Evolutionary conservation across 2,888 invertebrate genomes (phyloP), one percentile per base, ranked within the genome.

Genomic region (Sarcophaga variegata): DNA sequence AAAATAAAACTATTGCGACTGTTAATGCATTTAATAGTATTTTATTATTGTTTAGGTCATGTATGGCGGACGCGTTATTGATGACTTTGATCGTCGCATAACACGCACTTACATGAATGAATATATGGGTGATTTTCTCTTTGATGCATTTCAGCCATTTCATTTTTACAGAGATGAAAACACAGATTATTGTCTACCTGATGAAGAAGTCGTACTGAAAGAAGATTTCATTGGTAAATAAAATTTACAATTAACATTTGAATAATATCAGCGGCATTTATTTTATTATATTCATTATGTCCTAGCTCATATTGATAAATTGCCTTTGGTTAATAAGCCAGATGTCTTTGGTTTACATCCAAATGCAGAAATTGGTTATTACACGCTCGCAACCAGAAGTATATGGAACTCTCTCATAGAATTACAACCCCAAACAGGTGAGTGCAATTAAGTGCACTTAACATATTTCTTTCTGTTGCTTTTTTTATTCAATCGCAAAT

Each of bases 361-460:
- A n/a, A 98, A 98, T 94, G 98, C 98, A 0, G 98, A 98, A 95
- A 98, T 98, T 91, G 97, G 97, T 10, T 98, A 98, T 94, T 98
- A 98, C 93, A 97, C 97, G 78, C 96, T 96, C 92, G 97, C 97
- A 0, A 96, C 97, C 12, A 96, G 96, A 89, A 96, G 96, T 91
- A 97, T 98, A 95, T 98, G 98, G 98, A 94, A 93, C 66, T 96
- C 97, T 92, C 95, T 98, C 89, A 96, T 98, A 88, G 97, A 98
- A 90, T 94, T 98, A 66, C 98, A 98, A 92, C 98, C 98, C 14
- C 97, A 98, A 94, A 96, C 97, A 81, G 96, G 98, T 97, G 92
- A 93, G 94, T 92, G 2, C 20, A 22, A 66, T 64, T 3, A 54
- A 22, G 25, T 27, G 22, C 17, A 84, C 27, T 12, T 67, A 17